Base-by-base conservation (phyloP, 2,797 vertebrate genomes). In the Sciurus carolinensis region DNA sequence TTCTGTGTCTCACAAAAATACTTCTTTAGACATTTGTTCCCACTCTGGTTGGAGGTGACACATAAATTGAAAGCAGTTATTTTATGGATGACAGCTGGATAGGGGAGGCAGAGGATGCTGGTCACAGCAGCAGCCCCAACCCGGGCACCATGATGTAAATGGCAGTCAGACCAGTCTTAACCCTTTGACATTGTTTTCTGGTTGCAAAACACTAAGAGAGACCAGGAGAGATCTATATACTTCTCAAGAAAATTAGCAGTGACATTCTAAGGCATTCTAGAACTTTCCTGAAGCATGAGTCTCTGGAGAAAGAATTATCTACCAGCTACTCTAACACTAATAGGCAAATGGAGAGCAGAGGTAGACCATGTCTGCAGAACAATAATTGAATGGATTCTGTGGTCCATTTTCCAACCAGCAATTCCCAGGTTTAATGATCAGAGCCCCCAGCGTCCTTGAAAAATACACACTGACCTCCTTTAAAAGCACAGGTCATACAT, bases 221-320 rank as follows among this genome's bases (percentile, higher is more conserved):
- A 9, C 69, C 36, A 18, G 42, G 52, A 26, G 64, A 81, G 83
- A 67, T 50, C 52, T 87, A 0, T 85, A 44, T 59, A 67, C 7
- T 18, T 18, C 52, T 90, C 0, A 75, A 36, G 76, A 81, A 91
- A 36, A 69, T 77, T 13, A 76, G 47, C 30, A 47, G 39, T 57
- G 33, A 36, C 6, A 18, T 18, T 28, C 39, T 20, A 39, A 92
- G 11, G 33, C 24, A 26, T 77, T 93, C 80, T 93, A 26, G 71
- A 95, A 91, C 33, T 59, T 94, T 62, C 80, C 66, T 85, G 42
- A 93, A 90, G 36, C 26, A 30, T 6, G 17, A 67, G 5, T 88
- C 69, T 39, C 1, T 50, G 73, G 66, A 90, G 69, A 86, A 69
- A 87, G 50, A 90, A 30, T 76, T 26, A 76, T 44, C 36, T 1